phyloP scores from a whole-genome alignment of 2,113 vertebrate genomes.

The Passerina amoena region DNA sequence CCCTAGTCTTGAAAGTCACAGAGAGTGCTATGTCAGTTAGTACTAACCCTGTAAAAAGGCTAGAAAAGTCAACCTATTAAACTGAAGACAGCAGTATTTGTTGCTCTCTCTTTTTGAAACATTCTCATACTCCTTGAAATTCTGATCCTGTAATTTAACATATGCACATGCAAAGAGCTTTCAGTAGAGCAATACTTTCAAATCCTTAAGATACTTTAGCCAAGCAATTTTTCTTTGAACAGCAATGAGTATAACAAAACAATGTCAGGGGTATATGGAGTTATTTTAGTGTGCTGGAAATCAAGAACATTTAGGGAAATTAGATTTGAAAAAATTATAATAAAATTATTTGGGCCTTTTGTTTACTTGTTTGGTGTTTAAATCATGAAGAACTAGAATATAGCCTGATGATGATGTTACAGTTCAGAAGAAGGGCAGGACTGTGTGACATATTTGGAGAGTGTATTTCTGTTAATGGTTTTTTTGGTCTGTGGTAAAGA shows the following conservation, averaged over 20 bases:
- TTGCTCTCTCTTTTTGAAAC: not conserved
- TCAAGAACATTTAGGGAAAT: not conserved
- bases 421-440: not conserved
- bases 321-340: not conserved
- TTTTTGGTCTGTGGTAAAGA: not conserved
- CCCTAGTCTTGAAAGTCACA: not conserved
- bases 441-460: not conserved
- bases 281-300: not conserved
- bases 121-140: not conserved
- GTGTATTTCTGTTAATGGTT: not conserved
- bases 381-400: not conserved
- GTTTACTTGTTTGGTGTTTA: not conserved
- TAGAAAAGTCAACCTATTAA: not conserved
- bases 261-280: not conserved
- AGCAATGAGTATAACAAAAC: not conserved
- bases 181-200: not conserved
- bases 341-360: not conserved
- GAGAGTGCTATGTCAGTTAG: not conserved
- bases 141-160: not conserved
- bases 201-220: not conserved
- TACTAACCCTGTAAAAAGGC: not conserved
- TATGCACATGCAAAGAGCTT: rapidly evolving
- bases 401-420: not conserved
- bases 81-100: not conserved
- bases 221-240: not conserved